Evolutionary conservation across 2,113 vertebrate species (phyloP).

Genomic region (Colinus virginianus): DNA sequence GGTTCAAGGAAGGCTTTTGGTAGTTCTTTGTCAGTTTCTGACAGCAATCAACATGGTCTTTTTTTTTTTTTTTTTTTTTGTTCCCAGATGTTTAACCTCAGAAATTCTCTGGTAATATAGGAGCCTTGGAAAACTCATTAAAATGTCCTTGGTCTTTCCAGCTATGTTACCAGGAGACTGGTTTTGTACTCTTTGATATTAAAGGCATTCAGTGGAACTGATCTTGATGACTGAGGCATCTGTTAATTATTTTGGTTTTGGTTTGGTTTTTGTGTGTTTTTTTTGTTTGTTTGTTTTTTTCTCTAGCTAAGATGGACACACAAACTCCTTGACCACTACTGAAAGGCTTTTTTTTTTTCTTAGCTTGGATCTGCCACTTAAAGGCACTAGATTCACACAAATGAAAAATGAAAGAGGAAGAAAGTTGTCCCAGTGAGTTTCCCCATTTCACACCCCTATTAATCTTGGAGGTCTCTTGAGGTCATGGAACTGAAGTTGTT

Average conservation of each 20-base stretch:
- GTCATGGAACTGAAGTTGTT: not conserved
- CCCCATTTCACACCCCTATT: not conserved
- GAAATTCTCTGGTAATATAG: not conserved
- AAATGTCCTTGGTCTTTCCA: not conserved
- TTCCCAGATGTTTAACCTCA: not conserved
- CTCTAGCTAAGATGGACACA: not conserved
- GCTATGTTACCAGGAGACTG: not conserved
- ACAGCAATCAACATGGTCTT: not conserved
- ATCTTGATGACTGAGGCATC: not conserved
- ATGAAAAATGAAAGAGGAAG: slow-evolving; percentile 14
- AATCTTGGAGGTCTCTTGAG: not conserved
- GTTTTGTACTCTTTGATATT: not conserved
- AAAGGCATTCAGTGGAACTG: not conserved
- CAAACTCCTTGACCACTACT: not conserved
- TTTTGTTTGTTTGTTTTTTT: not conserved
- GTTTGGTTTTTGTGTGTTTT: not conserved
- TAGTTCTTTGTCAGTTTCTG: not conserved
- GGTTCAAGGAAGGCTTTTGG: not conserved
- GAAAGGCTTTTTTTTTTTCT: not conserved
- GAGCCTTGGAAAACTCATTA: not conserved
- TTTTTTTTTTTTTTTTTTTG: not conserved
- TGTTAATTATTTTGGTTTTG: not conserved
- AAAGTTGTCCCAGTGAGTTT: slow-evolving; percentile 4
- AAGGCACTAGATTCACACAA: not conserved
- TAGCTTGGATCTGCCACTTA: not conserved